phyloP scores from a whole-genome alignment of 1,140 invertebrate species.

The Wasmannia auropunctata region DNA sequence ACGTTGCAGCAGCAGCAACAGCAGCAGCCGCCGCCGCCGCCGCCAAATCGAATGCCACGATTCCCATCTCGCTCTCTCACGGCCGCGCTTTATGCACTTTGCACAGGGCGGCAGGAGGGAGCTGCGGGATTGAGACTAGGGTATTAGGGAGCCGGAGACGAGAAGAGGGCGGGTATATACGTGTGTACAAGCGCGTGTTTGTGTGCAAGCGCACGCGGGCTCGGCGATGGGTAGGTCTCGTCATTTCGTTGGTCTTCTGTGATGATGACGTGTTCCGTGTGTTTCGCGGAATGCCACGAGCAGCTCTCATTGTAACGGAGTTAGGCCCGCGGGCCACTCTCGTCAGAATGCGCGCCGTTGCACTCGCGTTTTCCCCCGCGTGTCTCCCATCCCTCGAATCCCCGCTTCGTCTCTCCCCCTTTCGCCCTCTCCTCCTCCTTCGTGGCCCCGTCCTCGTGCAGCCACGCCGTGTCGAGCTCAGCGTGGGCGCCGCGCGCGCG shows the following conservation, averaged over 20 bases:
- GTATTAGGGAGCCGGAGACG: conserved; percentile 30
- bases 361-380: conserved; percentile 48
- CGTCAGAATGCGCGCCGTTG: conserved; percentile 65
- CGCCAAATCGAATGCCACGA: conserved; percentile 62
- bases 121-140: conserved; percentile 32
- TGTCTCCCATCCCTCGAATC: conserved; percentile 15
- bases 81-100: conserved; percentile 48
- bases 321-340: conserved; percentile 75
- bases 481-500: conserved; percentile 70
- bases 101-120: conserved; percentile 25
- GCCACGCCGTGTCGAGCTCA: conserved; percentile 27
- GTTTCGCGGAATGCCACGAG: conserved; percentile 78
- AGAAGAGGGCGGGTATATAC: conserved; percentile 3
- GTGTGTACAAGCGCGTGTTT: conserved; percentile 13
- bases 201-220: conserved; percentile 40
- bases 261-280: conserved; percentile 71
- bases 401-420: conserved; percentile 2
- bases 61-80: conserved; percentile 33
- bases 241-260: conserved; percentile 67
- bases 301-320: conserved; percentile 78
- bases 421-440: neutral
- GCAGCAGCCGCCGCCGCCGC: neutral
- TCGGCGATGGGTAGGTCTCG: conserved; percentile 60
- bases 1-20: conserved; percentile 25
- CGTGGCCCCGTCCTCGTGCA: neutral